These are phyloP conservation scores for Craseonycteris thonglongyai DNA, from an alignment of 2,113 vertebrate species.

Conservation along the genomic window DNA sequence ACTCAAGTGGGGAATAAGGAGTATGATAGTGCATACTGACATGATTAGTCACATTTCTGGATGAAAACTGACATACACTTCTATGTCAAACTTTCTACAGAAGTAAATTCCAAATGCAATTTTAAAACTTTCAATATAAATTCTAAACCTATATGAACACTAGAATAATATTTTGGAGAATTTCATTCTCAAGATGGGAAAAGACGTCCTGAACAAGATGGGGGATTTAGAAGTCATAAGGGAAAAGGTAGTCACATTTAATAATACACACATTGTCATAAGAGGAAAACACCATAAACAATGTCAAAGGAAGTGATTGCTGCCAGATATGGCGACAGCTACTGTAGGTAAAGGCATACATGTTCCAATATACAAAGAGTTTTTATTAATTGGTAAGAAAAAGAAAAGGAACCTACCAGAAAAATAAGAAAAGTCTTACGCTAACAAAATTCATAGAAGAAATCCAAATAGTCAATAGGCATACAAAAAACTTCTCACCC, in stretches of 20 bases:
- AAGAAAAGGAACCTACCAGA: background rate
- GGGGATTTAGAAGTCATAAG: background rate
- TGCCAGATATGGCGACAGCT: background rate
- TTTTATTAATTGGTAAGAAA: background rate
- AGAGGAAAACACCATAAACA: background rate
- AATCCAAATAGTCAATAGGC: background rate
- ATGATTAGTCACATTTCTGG: background rate
- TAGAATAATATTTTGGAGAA: background rate
- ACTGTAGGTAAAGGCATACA: background rate
- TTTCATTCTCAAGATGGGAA: background rate
- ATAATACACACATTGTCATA: background rate
- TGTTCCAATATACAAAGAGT: background rate
- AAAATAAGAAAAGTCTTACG: background rate
- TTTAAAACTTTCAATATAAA: background rate
- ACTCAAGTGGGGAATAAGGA: background rate
- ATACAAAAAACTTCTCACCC: background rate
- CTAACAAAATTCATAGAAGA: background rate
- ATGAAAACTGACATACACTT: background rate
- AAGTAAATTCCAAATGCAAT: background rate
- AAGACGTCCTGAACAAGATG: background rate
- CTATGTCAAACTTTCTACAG: background rate
- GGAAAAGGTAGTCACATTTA: background rate
- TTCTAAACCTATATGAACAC: background rate
- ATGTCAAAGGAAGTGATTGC: background rate
- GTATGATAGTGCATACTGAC: background rate